A percentile compares a stretch with the other conserved stretches of the same genome.
Evolutionary conservation across 2,888 invertebrate genomes (phyloP).

Genomic region (Elegia similella): DNA sequence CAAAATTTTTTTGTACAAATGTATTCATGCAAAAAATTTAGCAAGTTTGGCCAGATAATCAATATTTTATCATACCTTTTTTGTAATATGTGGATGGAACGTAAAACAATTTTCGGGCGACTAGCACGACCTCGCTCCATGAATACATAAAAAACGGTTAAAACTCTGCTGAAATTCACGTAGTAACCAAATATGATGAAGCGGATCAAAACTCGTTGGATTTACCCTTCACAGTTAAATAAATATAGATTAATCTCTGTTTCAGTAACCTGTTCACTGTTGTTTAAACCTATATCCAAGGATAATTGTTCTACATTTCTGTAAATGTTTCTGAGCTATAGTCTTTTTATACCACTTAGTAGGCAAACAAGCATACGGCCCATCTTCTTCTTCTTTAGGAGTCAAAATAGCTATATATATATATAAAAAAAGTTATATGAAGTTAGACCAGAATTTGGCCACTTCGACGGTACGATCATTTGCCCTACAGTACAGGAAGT

Average conservation of each 20-base stretch:
- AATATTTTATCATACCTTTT: background rate
- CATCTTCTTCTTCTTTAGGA: no score
- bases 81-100: background rate
- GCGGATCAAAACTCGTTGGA: background rate
- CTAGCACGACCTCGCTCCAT: background rate
- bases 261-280: background rate
- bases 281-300: background rate
- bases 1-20: no score
- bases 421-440: no score
- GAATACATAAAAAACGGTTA: background rate
- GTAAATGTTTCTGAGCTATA: no score
- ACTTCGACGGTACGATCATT: no score
- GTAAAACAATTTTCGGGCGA: background rate
- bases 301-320: no score
- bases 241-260: background rate
- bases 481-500: no score
- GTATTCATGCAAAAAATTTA: no score
- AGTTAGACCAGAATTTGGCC: no score
- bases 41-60: background rate
- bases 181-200: background rate
- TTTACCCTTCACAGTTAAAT: background rate
- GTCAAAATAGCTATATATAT: no score
- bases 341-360: no score
- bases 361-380: no score
- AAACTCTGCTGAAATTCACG: background rate